Evolutionary conservation across 2,888 invertebrate species (phyloP).

Genomic region (Lithophane ornitopus): DNA sequence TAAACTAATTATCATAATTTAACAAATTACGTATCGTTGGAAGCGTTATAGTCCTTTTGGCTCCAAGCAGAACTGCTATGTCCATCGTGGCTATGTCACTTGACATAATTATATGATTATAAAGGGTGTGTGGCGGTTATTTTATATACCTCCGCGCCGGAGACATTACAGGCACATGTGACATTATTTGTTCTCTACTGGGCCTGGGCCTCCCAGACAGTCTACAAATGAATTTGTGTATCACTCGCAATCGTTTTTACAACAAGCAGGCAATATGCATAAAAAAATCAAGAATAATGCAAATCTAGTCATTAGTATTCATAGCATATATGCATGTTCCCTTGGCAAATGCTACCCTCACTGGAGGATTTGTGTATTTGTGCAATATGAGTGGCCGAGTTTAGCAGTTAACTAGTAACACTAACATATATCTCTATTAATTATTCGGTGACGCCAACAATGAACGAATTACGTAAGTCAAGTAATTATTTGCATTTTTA

Average conservation of each 20-base stretch:
- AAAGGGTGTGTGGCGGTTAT: background rate
- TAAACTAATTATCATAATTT: no score
- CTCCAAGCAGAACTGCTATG: background rate
- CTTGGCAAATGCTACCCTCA: background rate
- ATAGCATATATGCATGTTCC: background rate
- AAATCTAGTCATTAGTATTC: background rate
- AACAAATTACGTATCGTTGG: no score
- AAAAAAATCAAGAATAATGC: background rate
- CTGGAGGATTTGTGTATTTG: slow-evolving; percentile 1
- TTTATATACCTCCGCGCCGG: no score
- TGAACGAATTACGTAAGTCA: slow-evolving; percentile 31
- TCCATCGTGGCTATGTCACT: background rate
- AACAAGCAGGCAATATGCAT: background rate
- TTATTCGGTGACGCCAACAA: slow-evolving; percentile 32
- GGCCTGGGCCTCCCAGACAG: background rate
- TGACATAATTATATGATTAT: no score
- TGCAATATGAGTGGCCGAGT: slow-evolving; percentile 5
- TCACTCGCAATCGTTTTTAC: background rate
- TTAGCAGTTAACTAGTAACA: background rate
- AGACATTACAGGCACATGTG: background rate
- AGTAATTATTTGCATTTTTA: slow-evolving; percentile 53
- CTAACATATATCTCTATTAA: slow-evolving; percentile 5
- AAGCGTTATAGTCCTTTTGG: background rate
- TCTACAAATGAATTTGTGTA: background rate
- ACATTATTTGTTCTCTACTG: background rate